phyloP scores from a whole-genome alignment of 1,140 invertebrate genomes.

The Megalopta genalis region DNA sequence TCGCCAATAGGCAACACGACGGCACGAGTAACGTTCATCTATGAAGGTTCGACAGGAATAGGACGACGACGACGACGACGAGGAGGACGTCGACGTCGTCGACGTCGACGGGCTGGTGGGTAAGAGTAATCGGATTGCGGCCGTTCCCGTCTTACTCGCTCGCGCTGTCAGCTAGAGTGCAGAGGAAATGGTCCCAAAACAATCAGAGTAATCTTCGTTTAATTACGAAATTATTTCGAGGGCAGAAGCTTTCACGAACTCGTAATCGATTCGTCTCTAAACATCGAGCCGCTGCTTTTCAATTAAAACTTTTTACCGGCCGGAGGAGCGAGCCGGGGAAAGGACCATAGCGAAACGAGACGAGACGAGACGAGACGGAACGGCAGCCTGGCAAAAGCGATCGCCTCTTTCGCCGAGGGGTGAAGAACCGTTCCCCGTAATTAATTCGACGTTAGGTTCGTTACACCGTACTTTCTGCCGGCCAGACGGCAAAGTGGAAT shows the following conservation, averaged over 20 bases:
- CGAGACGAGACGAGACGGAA: too few relatives aligned
- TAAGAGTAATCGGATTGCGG: slow-evolving; percentile 10
- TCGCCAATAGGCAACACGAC: too few relatives aligned
- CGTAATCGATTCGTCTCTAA: slow-evolving; percentile 34
- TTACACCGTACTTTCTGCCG: too few relatives aligned
- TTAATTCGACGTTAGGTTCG: slow-evolving; percentile 10
- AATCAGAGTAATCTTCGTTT: slow-evolving; percentile 13
- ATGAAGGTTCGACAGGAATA: not conserved
- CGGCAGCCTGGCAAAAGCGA: not conserved
- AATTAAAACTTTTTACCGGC: slow-evolving; percentile 35
- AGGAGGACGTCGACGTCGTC: not conserved
- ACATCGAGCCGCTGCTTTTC: slow-evolving; percentile 23
- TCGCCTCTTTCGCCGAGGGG: not conserved
- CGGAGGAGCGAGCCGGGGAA: not conserved
- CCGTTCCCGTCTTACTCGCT: not conserved
- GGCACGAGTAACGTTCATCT: not conserved
- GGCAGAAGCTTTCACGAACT: not conserved
- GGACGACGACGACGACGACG: too few relatives aligned
- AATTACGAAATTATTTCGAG: slow-evolving; percentile 36
- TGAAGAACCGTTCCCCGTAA: slow-evolving; percentile 4
- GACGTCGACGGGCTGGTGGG: too few relatives aligned
- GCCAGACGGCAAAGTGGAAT: not conserved
- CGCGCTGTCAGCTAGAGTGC: too few relatives aligned
- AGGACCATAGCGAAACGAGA: not conserved
- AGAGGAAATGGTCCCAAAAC: slow-evolving; percentile 15